These are phyloP conservation scores for Rhea americana DNA, from an alignment of 2,113 vertebrate genomes.

Conservation along the genomic window DNA sequence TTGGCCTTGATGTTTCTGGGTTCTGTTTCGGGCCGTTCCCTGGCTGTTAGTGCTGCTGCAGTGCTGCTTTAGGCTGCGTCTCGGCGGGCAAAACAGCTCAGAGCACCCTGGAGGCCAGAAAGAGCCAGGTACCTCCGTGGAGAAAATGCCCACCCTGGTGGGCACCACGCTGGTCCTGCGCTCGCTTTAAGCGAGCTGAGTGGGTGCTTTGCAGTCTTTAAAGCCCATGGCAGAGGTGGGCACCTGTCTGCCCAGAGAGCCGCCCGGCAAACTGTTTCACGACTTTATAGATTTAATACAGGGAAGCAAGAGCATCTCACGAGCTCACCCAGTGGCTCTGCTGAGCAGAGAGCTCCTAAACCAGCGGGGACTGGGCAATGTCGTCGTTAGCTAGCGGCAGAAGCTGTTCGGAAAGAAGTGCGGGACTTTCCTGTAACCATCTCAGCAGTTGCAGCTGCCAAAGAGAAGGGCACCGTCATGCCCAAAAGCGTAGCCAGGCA, in stretches of 20 bases:
- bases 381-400: neutral
- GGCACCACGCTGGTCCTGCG: neutral
- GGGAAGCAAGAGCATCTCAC: neutral
- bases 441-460: accelerated
- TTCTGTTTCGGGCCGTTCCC: neutral
- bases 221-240: neutral
- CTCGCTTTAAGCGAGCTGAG: neutral
- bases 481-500: neutral
- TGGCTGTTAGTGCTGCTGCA: neutral
- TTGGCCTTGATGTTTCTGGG: accelerated
- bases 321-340: neutral
- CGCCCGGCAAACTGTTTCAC: neutral
- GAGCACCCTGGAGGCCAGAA: accelerated
- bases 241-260: neutral
- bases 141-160: neutral
- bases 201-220: neutral
- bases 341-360: neutral
- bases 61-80: neutral
- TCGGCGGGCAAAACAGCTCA: neutral
- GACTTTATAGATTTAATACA: neutral
- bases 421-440: neutral
- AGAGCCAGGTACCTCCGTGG: neutral
- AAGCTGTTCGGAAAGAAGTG: neutral
- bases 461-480: neutral
- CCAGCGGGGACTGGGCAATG: accelerated